phyloP scores from a whole-genome alignment of 2,888 invertebrate species.

The Rhimphoctona megacephalus region DNA sequence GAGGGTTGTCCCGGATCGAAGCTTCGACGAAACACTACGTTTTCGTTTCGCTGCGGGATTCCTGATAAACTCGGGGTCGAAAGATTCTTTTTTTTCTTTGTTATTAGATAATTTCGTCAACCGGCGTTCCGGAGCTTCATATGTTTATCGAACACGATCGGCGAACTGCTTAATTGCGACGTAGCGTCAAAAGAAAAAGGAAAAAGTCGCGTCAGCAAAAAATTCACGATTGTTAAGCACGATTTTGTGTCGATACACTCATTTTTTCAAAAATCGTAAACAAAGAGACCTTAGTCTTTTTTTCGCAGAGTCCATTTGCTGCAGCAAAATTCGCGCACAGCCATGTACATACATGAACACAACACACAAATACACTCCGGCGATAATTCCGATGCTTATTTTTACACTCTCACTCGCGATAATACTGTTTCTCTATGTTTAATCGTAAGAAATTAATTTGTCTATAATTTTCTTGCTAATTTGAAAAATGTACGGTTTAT shows the following conservation, averaged over 20 bases:
- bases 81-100: background rate
- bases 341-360: background rate
- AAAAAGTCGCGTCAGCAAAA: background rate
- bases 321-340: background rate
- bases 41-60: background rate
- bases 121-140: constrained; percentile 15
- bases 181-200: background rate
- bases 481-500: background rate
- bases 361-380: constrained; percentile 1
- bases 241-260: background rate
- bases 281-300: background rate
- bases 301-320: constrained; percentile 4
- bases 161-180: background rate
- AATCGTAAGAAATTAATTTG: background rate
- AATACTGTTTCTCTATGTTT: background rate
- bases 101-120: background rate
- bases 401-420: background rate
- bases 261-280: background rate
- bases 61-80: background rate
- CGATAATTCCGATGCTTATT: background rate
- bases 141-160: constrained; percentile 3
- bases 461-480: background rate
- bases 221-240: background rate
- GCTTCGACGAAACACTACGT: background rate
- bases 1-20: background rate